A percentile compares a stretch with the other conserved stretches of the same genome.
Conservation (phyloP, 2,888 invertebrate genomes). For the Aleiodes testaceus region DNA sequence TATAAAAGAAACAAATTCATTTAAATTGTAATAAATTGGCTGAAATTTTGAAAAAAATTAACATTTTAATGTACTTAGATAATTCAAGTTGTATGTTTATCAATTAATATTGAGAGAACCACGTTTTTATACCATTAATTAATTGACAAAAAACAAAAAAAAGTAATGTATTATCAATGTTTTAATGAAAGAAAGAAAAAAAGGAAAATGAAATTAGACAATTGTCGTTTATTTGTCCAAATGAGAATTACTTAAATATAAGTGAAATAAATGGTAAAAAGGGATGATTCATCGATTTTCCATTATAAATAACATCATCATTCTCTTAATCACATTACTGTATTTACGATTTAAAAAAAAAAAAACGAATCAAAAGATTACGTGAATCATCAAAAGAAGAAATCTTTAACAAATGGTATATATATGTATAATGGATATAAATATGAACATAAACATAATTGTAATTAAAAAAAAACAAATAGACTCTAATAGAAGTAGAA, state of each 20-base stretch:
- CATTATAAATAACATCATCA: conserved; percentile 57
- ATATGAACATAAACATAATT: conserved; percentile 37
- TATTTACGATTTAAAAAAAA: conserved; percentile 47
- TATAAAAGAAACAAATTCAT: neutral
- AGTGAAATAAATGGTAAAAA: conserved; percentile 49
- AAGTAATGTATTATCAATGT: conserved; percentile 51
- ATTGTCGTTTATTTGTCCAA: conserved; percentile 51
- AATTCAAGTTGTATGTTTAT: conserved; percentile 40
- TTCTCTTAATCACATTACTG: conserved; percentile 52
- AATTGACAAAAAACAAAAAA: conserved; percentile 39
- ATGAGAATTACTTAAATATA: conserved; percentile 50
- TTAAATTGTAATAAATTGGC: neutral
- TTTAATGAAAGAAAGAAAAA: conserved; percentile 38
- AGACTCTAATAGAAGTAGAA: conserved; percentile 46
- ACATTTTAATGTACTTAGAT: conserved; percentile 27
- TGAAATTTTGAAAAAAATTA: neutral
- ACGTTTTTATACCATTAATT: conserved; percentile 49
- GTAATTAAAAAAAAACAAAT: conserved; percentile 41
- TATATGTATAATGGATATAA: conserved; percentile 34
- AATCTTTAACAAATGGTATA: conserved; percentile 21
- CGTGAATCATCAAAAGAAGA: conserved; percentile 3
- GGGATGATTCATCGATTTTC: conserved; percentile 51
- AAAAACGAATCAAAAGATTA: conserved; percentile 52
- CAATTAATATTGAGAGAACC: conserved; percentile 17
- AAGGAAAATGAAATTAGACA: conserved; percentile 41